Evolutionary conservation across 2,888 invertebrate genomes (phyloP), one percentile per base, ranked within the genome.

Genomic region (Lacanobia wlatinum): DNA sequence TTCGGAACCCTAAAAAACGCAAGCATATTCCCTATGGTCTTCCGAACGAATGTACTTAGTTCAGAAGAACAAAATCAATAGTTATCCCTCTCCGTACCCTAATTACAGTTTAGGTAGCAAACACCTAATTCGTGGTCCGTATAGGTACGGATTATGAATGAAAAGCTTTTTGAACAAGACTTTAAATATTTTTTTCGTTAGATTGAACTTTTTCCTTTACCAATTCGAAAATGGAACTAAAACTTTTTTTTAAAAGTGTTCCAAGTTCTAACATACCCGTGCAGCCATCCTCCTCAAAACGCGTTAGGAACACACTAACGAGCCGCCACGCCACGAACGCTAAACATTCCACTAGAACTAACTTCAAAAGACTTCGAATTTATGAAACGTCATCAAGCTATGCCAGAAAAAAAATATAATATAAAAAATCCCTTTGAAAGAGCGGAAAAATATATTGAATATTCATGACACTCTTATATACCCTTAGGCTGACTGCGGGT

Each of bases 391-490:
- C 78, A 83, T 83, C 83, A 82, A 72, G 72, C 48, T 50, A 61
- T 43, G 69, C 65, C 67, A 70, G 66, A 83, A 84, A 77, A 78
- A 85, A 86, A 82, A 76, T 70, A 80, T 56, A 82, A 78, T 69
- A 80, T 78, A 60, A 76, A 28, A 86, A 86, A 83, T 75, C 78
- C 76, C 78, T 88, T 85, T 83, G 80, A 84, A 79, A 78, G 71
- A 70, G 73, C 69, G 76, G 74, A 76, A 87, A 79, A 81, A 77
- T 74, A 71, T 87, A 87, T 85, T 87, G 87, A 87, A 87, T 88
- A 87, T 87, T 87, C 87, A 87, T 87, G 80, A 80, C 80, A 77
- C 64, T 84, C 72, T 81, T 83, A 83, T 84, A 82, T 70, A 77
- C 79, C 85, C 70, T 48, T 12, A 69, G 80, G 82, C 71, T 71